phyloP scores from a whole-genome alignment of 2,888 invertebrate species.

The Lobophora halterata region DNA sequence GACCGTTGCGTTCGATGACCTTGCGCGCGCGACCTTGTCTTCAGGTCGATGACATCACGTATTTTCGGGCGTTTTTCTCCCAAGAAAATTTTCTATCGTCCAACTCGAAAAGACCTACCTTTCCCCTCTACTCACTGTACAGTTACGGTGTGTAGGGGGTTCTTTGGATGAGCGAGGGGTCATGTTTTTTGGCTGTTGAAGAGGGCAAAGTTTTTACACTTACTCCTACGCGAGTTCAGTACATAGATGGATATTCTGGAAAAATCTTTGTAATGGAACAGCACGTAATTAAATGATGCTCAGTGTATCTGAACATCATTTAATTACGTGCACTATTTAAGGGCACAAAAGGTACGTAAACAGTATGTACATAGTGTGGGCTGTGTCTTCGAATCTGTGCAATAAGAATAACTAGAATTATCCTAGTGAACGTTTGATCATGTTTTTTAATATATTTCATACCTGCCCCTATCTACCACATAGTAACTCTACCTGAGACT shows the following conservation, averaged over 20 bases:
- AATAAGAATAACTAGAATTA: too few relatives aligned
- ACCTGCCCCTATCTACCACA: too few relatives aligned
- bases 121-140: slow-evolving; percentile 16
- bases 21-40: slow-evolving; percentile 64
- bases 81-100: slow-evolving; percentile 64
- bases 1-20: slow-evolving; percentile 58
- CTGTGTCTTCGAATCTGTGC: too few relatives aligned
- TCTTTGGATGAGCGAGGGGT: slow-evolving; percentile 32
- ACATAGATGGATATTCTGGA: slow-evolving; percentile 36
- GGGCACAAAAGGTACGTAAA: too few relatives aligned
- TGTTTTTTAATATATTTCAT: too few relatives aligned
- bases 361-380: too few relatives aligned
- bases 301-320: too few relatives aligned
- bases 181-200: slow-evolving; percentile 36
- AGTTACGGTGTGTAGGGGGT: slow-evolving; percentile 8
- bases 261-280: slow-evolving; percentile 25
- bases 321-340: too few relatives aligned
- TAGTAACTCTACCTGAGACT: too few relatives aligned
- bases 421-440: too few relatives aligned
- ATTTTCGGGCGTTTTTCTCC: slow-evolving; percentile 72
- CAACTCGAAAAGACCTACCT: slow-evolving; percentile 42
- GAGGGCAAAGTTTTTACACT: slow-evolving; percentile 59
- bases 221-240: slow-evolving; percentile 45
- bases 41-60: slow-evolving; percentile 54
- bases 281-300: too few relatives aligned